Evolutionary conservation across 2,797 vertebrate genomes (phyloP).

Genomic region (Euthynnus affinis): DNA sequence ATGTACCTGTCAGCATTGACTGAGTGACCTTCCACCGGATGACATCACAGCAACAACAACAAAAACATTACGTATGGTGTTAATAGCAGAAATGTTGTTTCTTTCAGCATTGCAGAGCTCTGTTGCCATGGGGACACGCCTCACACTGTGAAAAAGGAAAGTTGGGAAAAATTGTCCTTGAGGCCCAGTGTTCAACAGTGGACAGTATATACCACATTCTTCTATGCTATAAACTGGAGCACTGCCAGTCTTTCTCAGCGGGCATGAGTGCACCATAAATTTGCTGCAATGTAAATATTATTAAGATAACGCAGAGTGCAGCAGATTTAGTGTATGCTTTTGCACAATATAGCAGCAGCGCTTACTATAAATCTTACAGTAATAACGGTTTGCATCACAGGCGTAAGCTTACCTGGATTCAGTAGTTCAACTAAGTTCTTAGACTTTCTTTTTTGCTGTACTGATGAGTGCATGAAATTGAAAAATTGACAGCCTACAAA

Average conservation of each 20-base stretch:
- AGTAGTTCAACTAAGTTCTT: background rate
- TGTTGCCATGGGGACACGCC: conserved; percentile 80
- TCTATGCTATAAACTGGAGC: conserved; percentile 34
- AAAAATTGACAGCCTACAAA: background rate
- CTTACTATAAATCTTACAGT: conserved; percentile 9
- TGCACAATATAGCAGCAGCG: conserved; percentile 12
- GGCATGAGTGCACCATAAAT: conserved; percentile 36
- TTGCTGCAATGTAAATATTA: conserved; percentile 61
- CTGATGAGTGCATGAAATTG: background rate
- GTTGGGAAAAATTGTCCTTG: conserved; percentile 79
- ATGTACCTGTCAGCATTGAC: conserved; percentile 31
- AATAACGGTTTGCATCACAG: conserved; percentile 9
- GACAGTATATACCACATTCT: conserved; percentile 40
- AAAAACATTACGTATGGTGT: conserved; percentile 42
- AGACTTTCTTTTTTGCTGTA: background rate
- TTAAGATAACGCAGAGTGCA: conserved; percentile 41
- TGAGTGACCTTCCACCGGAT: conserved; percentile 12
- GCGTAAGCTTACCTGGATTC: conserved; percentile 2
- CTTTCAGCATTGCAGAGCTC: conserved; percentile 61
- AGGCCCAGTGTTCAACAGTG: conserved; percentile 59
- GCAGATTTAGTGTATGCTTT: conserved; percentile 45
- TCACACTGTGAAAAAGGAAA: conserved; percentile 58
- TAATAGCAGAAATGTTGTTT: conserved; percentile 51
- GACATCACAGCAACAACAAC: conserved; percentile 47
- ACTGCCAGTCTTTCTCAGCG: conserved; percentile 24